These are phyloP conservation scores for Haemorhous mexicanus DNA, from an alignment of 2,113 vertebrate genomes.

Conservation along the genomic window DNA sequence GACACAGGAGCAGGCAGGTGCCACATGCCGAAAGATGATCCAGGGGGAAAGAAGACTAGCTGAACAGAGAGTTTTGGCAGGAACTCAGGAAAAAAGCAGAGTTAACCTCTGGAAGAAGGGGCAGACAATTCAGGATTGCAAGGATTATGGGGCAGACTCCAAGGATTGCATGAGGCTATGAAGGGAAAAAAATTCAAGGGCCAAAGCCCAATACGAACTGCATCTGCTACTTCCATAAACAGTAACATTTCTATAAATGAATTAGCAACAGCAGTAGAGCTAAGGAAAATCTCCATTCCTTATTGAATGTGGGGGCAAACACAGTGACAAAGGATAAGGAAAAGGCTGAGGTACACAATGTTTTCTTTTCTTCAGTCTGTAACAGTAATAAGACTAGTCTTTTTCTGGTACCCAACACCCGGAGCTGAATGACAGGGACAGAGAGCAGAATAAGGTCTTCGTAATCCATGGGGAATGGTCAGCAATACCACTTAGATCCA, in stretches of 20 bases:
- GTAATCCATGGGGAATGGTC: not conserved
- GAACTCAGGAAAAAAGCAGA: fast-evolving
- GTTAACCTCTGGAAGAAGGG: not conserved
- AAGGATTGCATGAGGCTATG: not conserved
- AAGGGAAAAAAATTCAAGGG: not conserved
- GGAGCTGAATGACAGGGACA: not conserved
- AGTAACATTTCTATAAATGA: not conserved
- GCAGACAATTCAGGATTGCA: not conserved
- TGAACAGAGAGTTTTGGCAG: not conserved
- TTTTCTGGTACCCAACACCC: not conserved
- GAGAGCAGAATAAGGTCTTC: not conserved
- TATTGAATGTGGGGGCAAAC: not conserved
- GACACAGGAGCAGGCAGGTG: not conserved
- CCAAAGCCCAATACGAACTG: not conserved
- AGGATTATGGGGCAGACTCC: too few species aligned
- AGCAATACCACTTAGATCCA: not conserved
- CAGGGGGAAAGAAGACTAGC: not conserved
- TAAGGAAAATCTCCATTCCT: not conserved
- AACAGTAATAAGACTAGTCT: not conserved
- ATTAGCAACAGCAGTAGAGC: not conserved
- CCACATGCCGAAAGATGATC: not conserved
- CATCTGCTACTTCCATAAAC: not conserved
- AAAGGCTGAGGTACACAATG: not conserved
- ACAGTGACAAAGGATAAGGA: not conserved
- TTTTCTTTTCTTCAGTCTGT: not conserved